Evolutionary conservation across 2,797 vertebrate genomes (phyloP), one percentile per base, ranked within the genome.

Genomic region (Huso huso): DNA sequence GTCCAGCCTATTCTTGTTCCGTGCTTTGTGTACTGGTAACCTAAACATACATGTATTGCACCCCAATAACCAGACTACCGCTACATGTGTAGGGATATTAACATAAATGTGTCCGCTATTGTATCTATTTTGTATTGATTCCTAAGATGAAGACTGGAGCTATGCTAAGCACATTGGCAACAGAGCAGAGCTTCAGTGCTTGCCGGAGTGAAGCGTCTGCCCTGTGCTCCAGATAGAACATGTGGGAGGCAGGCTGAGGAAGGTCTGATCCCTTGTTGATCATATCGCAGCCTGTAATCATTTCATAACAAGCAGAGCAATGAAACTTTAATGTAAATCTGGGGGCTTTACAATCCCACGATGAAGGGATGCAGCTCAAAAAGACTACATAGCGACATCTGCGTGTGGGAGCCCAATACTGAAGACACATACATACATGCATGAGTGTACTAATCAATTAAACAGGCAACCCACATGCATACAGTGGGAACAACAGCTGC

Each of bases 211-310:
- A 18, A 18, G 15, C 15, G 15, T 1, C 15, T 18, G 15, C 15
- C 15, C 23, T 37, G 23, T 37, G 23, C 23, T 37, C 23, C 1
- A 49, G 12, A n/a, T 61, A 62, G 76, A 71, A 70, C 72, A 72
- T 71, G 74, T 80, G 67, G 74, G 74, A 78, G 72, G 70, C 69
- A 71, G 49, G 37, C 64, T 63, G 67, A 67, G 64, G 69, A 49
- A 23, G 61, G 50, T 11, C 12, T 37, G 10, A 50, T 51, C 15
- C 61, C 65, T 70, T 53, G 37, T 12, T 49, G 52, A 62, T 18
- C 12, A 53, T 55, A 8, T 64, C 11, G 10, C 15, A 49, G 37
- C 37, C 48, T 4, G 60, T 48, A 70, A 66, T 55, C 6, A 62
- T 57, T 66, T 70, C 64, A 70, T 53, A 66, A 61, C 50, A 66